Evolutionary conservation across 2,113 vertebrate species (phyloP), one percentile per base, ranked within the genome.

Genomic region (Colossoma macropomum): DNA sequence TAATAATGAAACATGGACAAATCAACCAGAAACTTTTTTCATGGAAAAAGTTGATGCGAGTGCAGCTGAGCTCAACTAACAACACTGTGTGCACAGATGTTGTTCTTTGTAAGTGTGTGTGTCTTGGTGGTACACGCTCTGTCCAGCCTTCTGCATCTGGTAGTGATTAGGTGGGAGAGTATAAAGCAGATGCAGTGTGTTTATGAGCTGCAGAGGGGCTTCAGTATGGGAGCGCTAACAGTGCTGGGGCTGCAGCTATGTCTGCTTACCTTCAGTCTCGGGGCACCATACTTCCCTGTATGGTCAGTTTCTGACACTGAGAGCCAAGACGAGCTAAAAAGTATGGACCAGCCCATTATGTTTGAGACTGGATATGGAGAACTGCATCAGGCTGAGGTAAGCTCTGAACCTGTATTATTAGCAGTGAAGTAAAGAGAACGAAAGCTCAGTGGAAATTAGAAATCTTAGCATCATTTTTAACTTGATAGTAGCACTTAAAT

Each of bases 251-350:
- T 90, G 65, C 90, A 89, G 84, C 71, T 75, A 38, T 76, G 85
- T 56, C 83, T 92, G 84, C 54, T 91, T 79, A 62, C 83, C 74
- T 62, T 72, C n/a, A 65, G 30, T 87, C 72, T 82, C 38, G 74
- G 83, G 15, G 72, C 77, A 3, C 5, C 50, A 63, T 66, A 86
- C 16, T 12, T 13, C 2, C 1, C 9, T 62, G 2, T 11, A 25
- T 62, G 25, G n/a, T 25, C 59, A 62, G 59, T 3, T 62, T 27
- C 59, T 80, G 32, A 71, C 32, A 85, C 59, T 76, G 32, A 71
- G 28, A 84, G 45, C 13, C 72, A 71, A 4, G 0, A 54, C 48
- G 81, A 75, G 34, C n/a, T n/a, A n/a, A 7, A 38, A 7, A 38
- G 7, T 7, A 38, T 4, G n/a, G n/a, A n/a, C 10, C 0, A 1